phyloP scores from a whole-genome alignment of 2,888 invertebrate genomes.

The Folsomia candida region DNA sequence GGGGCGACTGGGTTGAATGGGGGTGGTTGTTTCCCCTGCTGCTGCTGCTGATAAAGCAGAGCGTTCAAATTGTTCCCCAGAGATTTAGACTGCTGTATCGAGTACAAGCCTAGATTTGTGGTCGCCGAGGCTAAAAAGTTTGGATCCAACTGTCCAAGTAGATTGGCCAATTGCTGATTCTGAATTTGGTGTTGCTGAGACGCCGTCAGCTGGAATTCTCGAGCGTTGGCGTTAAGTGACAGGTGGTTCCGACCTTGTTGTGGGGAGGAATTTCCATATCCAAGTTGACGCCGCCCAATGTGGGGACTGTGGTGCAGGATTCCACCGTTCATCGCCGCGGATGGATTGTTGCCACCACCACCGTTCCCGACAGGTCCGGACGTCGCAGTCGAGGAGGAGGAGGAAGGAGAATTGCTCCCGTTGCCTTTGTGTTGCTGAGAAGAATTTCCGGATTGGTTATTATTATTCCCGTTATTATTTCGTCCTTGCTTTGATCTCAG shows the following conservation, averaged over 20 bases:
- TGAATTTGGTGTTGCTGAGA: conserved; percentile 32
- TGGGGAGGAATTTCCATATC: conserved; percentile 55
- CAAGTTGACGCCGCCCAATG: conserved; percentile 24
- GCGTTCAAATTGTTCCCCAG: conserved; percentile 47
- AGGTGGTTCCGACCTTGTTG: neutral
- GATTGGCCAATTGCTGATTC: conserved; percentile 30
- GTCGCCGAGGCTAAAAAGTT: conserved; percentile 32
- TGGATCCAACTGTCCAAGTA: conserved; percentile 37
- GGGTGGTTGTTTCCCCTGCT: conserved; percentile 26
- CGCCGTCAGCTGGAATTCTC: conserved; percentile 64
- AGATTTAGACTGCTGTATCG: conserved; percentile 50
- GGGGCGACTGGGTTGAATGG: conserved; percentile 21
- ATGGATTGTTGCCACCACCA: conserved; percentile 7
- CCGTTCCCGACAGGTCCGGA: neutral
- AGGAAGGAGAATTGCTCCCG: neutral
- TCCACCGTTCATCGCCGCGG: neutral
- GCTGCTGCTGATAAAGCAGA: conserved; percentile 39
- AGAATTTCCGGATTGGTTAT: too few relatives aligned
- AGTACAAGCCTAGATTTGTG: conserved; percentile 24
- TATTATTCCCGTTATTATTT: neutral
- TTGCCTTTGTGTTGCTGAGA: neutral
- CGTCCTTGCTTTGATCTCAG: conserved; percentile 7
- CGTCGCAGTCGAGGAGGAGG: neutral
- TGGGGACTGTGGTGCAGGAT: neutral
- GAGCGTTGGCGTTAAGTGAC: conserved; percentile 77